phyloP scores from a whole-genome alignment of 2,888 invertebrate species.

The Smittia sp. region DNA sequence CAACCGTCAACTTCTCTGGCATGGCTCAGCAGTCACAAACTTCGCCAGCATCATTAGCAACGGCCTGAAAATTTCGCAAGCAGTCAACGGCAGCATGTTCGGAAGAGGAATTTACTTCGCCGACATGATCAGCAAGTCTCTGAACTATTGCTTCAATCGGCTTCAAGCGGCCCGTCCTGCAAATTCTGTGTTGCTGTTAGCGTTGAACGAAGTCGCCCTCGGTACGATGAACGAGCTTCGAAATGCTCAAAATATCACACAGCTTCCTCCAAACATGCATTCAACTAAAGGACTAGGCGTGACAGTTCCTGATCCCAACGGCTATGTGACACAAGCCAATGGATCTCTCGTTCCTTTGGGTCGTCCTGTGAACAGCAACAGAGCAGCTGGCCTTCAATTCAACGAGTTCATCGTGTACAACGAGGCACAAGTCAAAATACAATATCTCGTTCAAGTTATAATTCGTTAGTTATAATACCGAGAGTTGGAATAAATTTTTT shows the following conservation, averaged over 20 bases:
- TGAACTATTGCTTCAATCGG: slow-evolving; percentile 85
- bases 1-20: slow-evolving; percentile 90
- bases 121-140: slow-evolving; percentile 98
- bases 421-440: slow-evolving; percentile 86
- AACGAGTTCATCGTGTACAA: slow-evolving; percentile 98
- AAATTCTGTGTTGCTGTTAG: slow-evolving; percentile 73
- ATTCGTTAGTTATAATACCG: too few relatives aligned
- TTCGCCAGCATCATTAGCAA: slow-evolving; percentile 92
- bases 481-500: too few relatives aligned
- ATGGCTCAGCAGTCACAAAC: slow-evolving; percentile 93
- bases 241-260: slow-evolving; percentile 59
- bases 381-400: slow-evolving; percentile 64
- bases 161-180: slow-evolving; percentile 56
- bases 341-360: slow-evolving; percentile 80
- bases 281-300: slow-evolving; percentile 80
- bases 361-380: slow-evolving; percentile 58
- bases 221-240: slow-evolving; percentile 74
- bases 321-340: slow-evolving; percentile 57
- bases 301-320: slow-evolving; percentile 77
- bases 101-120: slow-evolving; percentile 98
- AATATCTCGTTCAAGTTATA: slow-evolving; percentile 62
- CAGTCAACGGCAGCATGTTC: slow-evolving; percentile 85
- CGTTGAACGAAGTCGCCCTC: slow-evolving; percentile 93
- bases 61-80: slow-evolving; percentile 76
- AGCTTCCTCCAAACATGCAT: slow-evolving; percentile 78